phyloP scores from a whole-genome alignment of 1,140 invertebrate genomes.

The Calliphora vicina region DNA sequence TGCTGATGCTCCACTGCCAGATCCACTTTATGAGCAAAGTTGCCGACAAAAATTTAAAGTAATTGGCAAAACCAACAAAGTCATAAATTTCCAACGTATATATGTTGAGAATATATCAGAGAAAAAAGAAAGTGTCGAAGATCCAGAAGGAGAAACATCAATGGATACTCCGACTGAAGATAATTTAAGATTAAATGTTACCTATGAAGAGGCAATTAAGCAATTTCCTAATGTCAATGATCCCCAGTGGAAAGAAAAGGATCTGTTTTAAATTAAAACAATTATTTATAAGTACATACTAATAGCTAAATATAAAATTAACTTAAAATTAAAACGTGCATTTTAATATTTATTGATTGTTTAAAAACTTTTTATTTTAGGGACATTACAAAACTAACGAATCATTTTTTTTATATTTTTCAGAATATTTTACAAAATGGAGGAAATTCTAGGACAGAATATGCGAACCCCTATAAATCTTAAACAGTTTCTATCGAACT shows the following conservation, averaged over 20 bases:
- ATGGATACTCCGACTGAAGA: neutral
- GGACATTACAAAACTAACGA: neutral
- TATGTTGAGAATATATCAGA: conserved; percentile 58
- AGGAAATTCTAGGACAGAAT: conserved; percentile 36
- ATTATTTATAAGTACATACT: neutral
- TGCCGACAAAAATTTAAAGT: conserved; percentile 63
- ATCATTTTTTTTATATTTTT: neutral
- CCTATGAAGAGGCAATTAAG: conserved; percentile 41
- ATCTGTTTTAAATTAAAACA: conserved; percentile 10
- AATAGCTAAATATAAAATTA: too few relatives aligned
- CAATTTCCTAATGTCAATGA: conserved; percentile 28
- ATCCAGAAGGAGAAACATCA: neutral
- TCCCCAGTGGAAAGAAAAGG: conserved; percentile 4
- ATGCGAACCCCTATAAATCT: conserved; percentile 30
- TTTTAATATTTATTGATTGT: too few relatives aligned
- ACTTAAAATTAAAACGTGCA: too few relatives aligned
- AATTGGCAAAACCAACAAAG: conserved; percentile 65
- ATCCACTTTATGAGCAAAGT: conserved; percentile 64
- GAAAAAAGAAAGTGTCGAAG: conserved; percentile 17
- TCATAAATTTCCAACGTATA: conserved; percentile 66
- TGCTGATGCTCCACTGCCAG: conserved; percentile 56
- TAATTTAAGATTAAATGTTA: conserved; percentile 32
- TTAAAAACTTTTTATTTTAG: too few relatives aligned
- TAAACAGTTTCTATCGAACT: conserved; percentile 17
- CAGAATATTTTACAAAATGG: conserved; percentile 9